phyloP scores from a whole-genome alignment of 2,888 invertebrate species.

The Chamaedrilus cognettii region DNA sequence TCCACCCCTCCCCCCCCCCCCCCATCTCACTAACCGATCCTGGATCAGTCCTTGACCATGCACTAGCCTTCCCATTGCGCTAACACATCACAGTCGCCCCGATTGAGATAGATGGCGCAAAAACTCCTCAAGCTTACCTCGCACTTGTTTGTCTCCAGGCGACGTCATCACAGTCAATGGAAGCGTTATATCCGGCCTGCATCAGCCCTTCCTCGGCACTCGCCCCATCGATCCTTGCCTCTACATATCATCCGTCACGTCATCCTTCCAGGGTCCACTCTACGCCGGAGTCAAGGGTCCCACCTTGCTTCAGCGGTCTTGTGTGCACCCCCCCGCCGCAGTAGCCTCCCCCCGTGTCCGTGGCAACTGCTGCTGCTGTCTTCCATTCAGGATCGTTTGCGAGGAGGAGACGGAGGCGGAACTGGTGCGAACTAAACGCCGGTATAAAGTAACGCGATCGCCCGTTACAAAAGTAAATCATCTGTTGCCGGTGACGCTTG shows the following conservation, averaged over 20 bases:
- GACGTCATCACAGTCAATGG: slow-evolving; percentile 77
- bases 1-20: no score
- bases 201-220: neutral
- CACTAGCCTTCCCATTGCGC: no score
- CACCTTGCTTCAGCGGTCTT: no score
- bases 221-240: neutral
- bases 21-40: no score
- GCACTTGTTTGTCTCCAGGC: slow-evolving; percentile 67
- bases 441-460: slow-evolving; percentile 18
- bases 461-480: slow-evolving; percentile 18
- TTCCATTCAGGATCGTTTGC: no score
- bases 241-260: neutral
- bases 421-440: slow-evolving; percentile 1
- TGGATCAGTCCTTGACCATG: no score
- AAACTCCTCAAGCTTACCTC: no score
- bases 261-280: neutral
- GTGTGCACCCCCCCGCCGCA: neutral
- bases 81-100: no score
- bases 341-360: neutral
- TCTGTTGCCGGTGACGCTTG: no score
- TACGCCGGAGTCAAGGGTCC: no score
- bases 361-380: slow-evolving; percentile 5
- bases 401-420: neutral
- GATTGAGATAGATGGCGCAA: no score
- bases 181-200: slow-evolving; percentile 61